Evolutionary conservation across 2,113 vertebrate species (phyloP), one percentile per base, ranked within the genome.

Genomic region (Rutilus rutilus): DNA sequence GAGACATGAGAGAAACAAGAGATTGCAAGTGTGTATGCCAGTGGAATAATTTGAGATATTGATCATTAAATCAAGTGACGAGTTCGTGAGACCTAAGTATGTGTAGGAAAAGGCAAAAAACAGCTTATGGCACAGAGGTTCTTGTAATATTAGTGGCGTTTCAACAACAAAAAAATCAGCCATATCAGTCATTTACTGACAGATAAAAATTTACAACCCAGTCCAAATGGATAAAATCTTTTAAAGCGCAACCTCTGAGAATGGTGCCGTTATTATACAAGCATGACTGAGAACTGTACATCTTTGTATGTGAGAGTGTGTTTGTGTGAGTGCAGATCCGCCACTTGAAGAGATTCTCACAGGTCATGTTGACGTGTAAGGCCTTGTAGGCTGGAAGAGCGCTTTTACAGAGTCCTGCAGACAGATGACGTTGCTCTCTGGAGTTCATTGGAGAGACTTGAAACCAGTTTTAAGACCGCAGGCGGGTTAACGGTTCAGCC

Each of bases 261-360:
- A 60, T 10, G 11, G 62, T 57, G 62, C 76, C 71, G 62, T 27
- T 69, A 54, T 39, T 45, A 17, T 85, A 33, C 67, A 10, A 15
- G 19, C 77, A 71, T 23, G 59, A 42, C 30, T 59, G 59, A 57
- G 17, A 25, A n/a, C 60, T 76, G 73, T 15, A 83, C 1, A 7
- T 25, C 67, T 71, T 71, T 71, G 9, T 42, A 10, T 77, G 74
- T 77, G 74, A 77, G 14, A 54, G 71, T 82, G n/a, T 86, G 36
- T 78, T 21, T 75, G 52, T 33, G 27, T 78, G 59, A 75, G 78
- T 85, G 76, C 85, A 78, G 73, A 89, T 82, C 85, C 83, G 74
- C 90, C 85, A 88, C 93, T 87, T 91, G 84, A 57, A 90, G 71
- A 88, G 90, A 89, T 64, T 57, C 76, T 75, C 54, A 90, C 87